Conservation (phyloP, 2,888 invertebrate genomes). For the Sussaba pulchella region DNA sequence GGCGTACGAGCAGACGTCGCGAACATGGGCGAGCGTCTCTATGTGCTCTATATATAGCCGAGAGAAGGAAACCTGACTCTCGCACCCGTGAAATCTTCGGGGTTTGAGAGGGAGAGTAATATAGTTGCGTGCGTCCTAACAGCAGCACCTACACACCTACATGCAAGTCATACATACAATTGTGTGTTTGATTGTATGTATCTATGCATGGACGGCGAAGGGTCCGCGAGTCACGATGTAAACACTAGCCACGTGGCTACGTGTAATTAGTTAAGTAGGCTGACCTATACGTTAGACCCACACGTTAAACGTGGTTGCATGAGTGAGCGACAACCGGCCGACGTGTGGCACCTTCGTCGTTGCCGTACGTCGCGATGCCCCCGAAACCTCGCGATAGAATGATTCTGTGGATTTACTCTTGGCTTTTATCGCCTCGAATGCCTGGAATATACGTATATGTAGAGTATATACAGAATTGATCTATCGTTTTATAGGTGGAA, state of each 20-base stretch:
- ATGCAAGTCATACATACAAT: slow-evolving; percentile 6
- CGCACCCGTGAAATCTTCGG: slow-evolving; percentile 35
- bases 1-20: slow-evolving; percentile 46
- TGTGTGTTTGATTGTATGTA: slow-evolving; percentile 20
- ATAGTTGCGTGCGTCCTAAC: slow-evolving; percentile 38
- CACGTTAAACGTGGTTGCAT: slow-evolving; percentile 21
- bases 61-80: slow-evolving; percentile 42
- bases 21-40: too few relatives aligned
- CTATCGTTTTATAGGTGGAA: too few relatives aligned
- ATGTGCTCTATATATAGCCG: slow-evolving; percentile 44
- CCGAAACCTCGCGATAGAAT: slow-evolving; percentile 21
- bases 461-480: too few relatives aligned
- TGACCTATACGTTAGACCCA: slow-evolving; percentile 64
- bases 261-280: slow-evolving; percentile 73
- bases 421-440: too few relatives aligned
- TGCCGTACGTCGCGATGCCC: slow-evolving; percentile 35
- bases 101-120: slow-evolving; percentile 47
- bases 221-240: slow-evolving; percentile 68
- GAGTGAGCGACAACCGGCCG: slow-evolving; percentile 32
- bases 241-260: slow-evolving; percentile 72
- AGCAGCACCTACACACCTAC: background rate
- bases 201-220: slow-evolving; percentile 20
- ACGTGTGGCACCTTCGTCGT: slow-evolving; percentile 41
- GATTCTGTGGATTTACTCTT: too few relatives aligned
- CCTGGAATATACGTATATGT: too few relatives aligned